Base-by-base conservation (phyloP, 1,140 invertebrate genomes). In the Epicauta chinensis region DNA sequence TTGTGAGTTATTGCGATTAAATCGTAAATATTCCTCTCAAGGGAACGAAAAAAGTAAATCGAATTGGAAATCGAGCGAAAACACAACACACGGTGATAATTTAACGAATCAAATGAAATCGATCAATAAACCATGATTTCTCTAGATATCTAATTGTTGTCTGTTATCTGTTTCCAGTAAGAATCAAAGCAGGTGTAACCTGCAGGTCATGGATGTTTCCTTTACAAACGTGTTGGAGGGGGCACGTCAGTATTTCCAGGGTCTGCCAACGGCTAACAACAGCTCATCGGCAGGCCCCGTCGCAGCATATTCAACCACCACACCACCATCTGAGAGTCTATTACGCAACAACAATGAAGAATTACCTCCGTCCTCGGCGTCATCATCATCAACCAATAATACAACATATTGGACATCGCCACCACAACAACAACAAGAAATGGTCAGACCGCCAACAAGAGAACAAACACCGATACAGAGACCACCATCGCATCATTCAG, bases 221-320 rank as follows among this genome's bases (percentile, higher is more conserved):
- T 83, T 83, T 70, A 82, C 80, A 68, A 85, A 86, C 78, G 82
- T 85, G 75, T 75, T 87, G 77, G 83, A 86, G 79, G 83, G 82
- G 72, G 82, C 81, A 70, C 81, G 83, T 66, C 83, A 84, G 75
- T 87, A 84, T 75, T 86, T 86, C 73, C 81, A 86, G 77, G 83
- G 83, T 68, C 72, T 86, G 65, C 84, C 84, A 49, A 77, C 78
- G 60, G 73, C 76, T n/a, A 38, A 73, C 75, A n/a, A n/a, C 53
- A 66, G 71, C 56, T 68, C 77, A 64, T 67, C 73, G 70, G 67
- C 73, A 65, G 68, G 70, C 61, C 56, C 63, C 59, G 45, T 11
- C 11, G 10, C 3, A n/a, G 3, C 58, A 32, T 60, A 56, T 31
- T 49, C 41, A 16, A 23, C 47, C 14, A 16, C 34, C 9, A 48